Percentiles rank a stretch among this genome's conserved stretches.
These are phyloP conservation scores for Balanococcus diminutus DNA, from an alignment of 2,888 invertebrate genomes.

Conservation along the genomic window DNA sequence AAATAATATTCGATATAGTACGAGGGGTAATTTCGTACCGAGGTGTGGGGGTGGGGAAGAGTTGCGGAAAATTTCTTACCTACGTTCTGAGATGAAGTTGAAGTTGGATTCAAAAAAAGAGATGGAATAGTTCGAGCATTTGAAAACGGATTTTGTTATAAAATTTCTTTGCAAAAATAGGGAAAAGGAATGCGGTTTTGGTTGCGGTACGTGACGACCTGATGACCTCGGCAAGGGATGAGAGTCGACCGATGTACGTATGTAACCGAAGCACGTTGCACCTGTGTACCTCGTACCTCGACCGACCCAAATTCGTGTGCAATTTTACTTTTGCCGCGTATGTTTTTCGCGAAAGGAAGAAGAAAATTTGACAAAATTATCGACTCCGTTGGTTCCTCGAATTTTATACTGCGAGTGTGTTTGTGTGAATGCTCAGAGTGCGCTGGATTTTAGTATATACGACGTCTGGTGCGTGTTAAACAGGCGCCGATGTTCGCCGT, in stretches of 20 bases:
- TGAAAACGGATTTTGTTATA: too few relatives aligned
- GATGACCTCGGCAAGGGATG: too few relatives aligned
- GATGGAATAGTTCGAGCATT: too few relatives aligned
- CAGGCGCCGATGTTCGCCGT: conserved; percentile 25
- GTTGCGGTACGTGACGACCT: too few relatives aligned
- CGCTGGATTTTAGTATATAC: background rate
- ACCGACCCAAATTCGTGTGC: background rate
- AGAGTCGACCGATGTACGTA: background rate
- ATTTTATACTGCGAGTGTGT: background rate
- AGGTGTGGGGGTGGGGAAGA: too few relatives aligned
- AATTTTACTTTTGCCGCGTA: background rate
- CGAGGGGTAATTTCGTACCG: background rate
- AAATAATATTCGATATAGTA: too few relatives aligned
- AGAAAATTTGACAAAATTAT: background rate
- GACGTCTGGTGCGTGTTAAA: conserved; percentile 35
- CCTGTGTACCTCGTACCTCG: too few relatives aligned
- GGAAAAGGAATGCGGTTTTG: too few relatives aligned
- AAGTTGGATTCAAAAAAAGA: too few relatives aligned
- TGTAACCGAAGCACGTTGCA: background rate
- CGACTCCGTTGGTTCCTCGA: background rate
- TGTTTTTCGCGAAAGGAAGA: background rate
- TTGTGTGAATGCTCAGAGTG: background rate
- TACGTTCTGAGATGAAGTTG: too few relatives aligned
- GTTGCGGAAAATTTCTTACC: too few relatives aligned
- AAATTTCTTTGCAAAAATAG: too few relatives aligned